Evolutionary conservation across 1,140 invertebrate genomes (phyloP), one percentile per base, ranked within the genome.

Genomic region (Trachymyrmex cornetzi): DNA sequence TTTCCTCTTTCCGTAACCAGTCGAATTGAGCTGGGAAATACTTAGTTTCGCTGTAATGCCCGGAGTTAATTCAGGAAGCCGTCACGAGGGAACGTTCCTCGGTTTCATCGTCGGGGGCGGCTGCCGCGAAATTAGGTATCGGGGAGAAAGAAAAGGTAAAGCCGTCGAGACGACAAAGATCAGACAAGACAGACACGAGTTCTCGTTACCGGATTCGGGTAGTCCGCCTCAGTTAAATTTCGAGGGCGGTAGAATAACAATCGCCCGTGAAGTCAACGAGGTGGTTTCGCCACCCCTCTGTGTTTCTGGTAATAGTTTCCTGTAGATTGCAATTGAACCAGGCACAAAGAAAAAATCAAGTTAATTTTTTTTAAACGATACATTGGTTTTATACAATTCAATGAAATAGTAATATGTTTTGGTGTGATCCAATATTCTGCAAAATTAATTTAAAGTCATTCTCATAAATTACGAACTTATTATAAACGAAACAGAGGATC

Each of bases 171-270:
- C 55, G 38, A 19, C 24, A 50, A 72, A 38, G 24, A 61, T n/a
- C 71, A 69, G 72, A 71, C 77, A 67, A 80, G 89, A 86, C 66
- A 71, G 79, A 90, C 80, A 82, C 72, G 53, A 24, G 34, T 69
- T 75, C 87, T 90, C 55, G 89, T 88, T 90, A 71, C 57, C 67
- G 9, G 53, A 74, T 79, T 88, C 72, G 74, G 66, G 53, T 85
- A 44, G 27, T 64, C 24, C 19, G 59, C 30, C 64, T 82, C 87
- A 87, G 87, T 91, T 90, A 82, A 90, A 91, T 91, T 74, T 91
- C 72, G 71, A 71, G 69, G 69, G 30, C 57, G 79, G 63, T 84
- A 74, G 89, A 91, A 91, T 86, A 91, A 91, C 84, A 91, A 91
- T 91, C 85, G 71, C 50, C 38, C 74, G 50, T 69, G 80, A 75